Evolutionary conservation across 35 echinoderm and acorn worm species (phyloP).

Genomic region (Lytechinus variegatus): DNA sequence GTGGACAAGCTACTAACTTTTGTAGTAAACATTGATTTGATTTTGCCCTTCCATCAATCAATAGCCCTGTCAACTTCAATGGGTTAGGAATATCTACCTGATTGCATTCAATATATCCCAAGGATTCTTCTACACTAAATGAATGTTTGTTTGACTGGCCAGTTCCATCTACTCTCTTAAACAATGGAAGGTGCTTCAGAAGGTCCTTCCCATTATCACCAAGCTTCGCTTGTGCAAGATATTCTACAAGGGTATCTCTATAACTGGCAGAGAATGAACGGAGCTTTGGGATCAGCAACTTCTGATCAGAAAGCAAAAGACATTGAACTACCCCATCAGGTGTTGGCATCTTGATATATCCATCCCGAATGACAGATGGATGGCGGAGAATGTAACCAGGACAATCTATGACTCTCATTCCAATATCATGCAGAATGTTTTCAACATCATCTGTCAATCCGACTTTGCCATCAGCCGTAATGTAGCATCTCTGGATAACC

Average conservation of each 20-base stretch:
- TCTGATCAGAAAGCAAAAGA: too few relatives aligned
- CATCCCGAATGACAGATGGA: background rate
- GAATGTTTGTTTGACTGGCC: background rate
- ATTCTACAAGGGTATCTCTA: background rate
- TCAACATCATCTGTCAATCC: background rate
- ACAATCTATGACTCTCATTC: background rate
- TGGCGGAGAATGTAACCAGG: background rate
- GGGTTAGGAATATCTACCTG: background rate
- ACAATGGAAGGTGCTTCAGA: background rate
- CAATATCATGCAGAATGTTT: background rate
- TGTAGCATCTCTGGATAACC: background rate
- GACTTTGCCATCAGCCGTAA: background rate
- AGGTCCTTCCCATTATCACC: background rate
- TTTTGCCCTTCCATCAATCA: background rate
- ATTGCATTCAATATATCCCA: background rate
- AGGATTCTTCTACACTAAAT: background rate
- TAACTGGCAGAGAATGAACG: background rate
- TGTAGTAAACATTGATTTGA: conserved; percentile 8
- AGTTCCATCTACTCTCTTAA: background rate
- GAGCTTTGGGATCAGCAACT: background rate
- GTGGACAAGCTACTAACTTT: background rate
- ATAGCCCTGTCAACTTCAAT: background rate
- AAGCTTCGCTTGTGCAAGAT: background rate
- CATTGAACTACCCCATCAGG: conserved; percentile 29
- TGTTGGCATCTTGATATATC: conserved; percentile 17